Conservation (phyloP, 2,797 vertebrate species). For the Linurgus olivaceus region DNA sequence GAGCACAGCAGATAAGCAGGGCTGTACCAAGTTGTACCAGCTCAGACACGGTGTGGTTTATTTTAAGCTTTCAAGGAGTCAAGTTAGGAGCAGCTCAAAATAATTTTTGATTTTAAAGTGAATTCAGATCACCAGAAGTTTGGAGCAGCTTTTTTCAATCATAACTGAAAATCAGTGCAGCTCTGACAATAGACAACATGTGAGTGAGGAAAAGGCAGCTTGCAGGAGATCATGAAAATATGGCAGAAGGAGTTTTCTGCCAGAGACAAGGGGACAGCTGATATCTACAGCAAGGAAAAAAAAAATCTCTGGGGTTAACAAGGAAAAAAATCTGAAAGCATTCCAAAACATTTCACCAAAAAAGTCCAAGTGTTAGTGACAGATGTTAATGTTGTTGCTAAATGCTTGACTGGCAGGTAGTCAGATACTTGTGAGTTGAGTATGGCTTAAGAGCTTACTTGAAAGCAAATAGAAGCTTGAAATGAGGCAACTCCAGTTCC, state of each 20-base stretch:
- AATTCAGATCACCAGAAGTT: not conserved
- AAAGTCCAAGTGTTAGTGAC: constrained; percentile 30
- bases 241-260: not conserved
- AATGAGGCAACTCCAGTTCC: not conserved
- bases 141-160: not conserved
- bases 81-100: not conserved
- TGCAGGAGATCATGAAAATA: not conserved
- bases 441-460: constrained; percentile 30
- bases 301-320: not conserved
- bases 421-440: constrained; percentile 20
- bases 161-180: not conserved
- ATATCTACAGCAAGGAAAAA: not conserved
- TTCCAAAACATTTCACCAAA: constrained; percentile 34
- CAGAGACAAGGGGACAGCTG: not conserved
- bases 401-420: constrained; percentile 51
- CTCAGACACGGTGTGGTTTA: not conserved
- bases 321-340: not conserved
- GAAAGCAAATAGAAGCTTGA: constrained; percentile 46
- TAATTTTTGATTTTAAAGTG: not conserved
- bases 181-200: not conserved
- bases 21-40: not conserved
- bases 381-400: constrained; percentile 34
- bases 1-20: not conserved
- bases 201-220: not conserved
- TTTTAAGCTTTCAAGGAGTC: not conserved